These are phyloP conservation scores for Xylota sylvarum DNA, from an alignment of 2,888 invertebrate species.

Conservation along the genomic window DNA sequence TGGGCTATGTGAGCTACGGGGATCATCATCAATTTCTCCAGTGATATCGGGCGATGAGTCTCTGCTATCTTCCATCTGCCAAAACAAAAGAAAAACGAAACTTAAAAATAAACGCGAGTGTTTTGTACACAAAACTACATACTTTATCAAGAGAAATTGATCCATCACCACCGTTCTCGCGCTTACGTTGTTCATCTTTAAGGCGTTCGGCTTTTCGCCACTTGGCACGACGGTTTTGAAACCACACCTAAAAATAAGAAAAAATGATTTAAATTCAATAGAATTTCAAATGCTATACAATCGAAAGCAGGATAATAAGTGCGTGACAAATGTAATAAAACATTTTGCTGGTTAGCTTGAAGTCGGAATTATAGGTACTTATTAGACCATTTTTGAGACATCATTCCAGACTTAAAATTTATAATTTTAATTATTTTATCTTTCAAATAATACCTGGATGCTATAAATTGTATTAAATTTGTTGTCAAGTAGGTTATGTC, in stretches of 20 bases:
- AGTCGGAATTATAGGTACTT: not conserved
- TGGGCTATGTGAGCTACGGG: conserved; percentile 82
- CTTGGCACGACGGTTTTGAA: conserved; percentile 96
- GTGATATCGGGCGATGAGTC: conserved; percentile 85
- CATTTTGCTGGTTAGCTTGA: not conserved
- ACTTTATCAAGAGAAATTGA: conserved; percentile 87
- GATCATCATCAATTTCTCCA: conserved; percentile 85
- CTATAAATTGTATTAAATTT: not conserved
- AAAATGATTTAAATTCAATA: not conserved
- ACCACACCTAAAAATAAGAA: conserved; percentile 91
- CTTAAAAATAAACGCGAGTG: not conserved
- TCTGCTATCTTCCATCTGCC: conserved; percentile 84
- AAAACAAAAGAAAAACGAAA: conserved; percentile 9
- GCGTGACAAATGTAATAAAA: not conserved
- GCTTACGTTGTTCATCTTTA: conserved; percentile 95
- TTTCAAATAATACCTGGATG: too few relatives aligned
- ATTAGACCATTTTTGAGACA: not conserved
- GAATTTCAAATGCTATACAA: not conserved
- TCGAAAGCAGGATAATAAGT: not conserved
- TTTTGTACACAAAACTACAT: conserved; percentile 39
- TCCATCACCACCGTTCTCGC: conserved; percentile 90
- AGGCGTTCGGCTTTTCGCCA: conserved; percentile 96
- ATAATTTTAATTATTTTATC: not conserved
- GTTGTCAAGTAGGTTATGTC: not conserved
- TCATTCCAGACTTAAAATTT: not conserved